Evolutionary conservation across 2,888 invertebrate genomes (phyloP).

Genomic region (Stegana nigrithorax): DNA sequence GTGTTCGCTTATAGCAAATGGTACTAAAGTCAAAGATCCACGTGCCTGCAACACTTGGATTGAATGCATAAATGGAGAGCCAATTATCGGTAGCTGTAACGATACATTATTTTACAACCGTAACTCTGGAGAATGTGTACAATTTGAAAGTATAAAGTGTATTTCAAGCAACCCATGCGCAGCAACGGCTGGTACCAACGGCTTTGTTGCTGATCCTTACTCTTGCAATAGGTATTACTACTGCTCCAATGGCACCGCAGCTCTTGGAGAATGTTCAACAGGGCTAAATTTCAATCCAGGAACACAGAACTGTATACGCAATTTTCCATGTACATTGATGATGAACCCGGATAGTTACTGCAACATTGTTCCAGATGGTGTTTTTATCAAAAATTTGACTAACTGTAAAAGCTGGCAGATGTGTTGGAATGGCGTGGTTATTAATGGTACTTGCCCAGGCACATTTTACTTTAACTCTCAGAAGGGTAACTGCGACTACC

Average conservation of each 20-base stretch:
- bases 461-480: slow-evolving; percentile 49
- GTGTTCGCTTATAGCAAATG: slow-evolving; percentile 48
- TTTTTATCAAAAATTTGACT: slow-evolving; percentile 45
- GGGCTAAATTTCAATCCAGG: slow-evolving; percentile 53
- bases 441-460: slow-evolving; percentile 50
- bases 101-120: slow-evolving; percentile 50
- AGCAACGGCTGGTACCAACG: slow-evolving; percentile 30
- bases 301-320: slow-evolving; percentile 48
- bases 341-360: slow-evolving; percentile 53
- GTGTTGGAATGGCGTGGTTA: slow-evolving; percentile 45
- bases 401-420: slow-evolving; percentile 52
- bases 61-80: slow-evolving; percentile 47
- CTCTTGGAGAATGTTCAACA: slow-evolving; percentile 42
- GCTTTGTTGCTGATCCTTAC: slow-evolving; percentile 56
- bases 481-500: slow-evolving; percentile 48
- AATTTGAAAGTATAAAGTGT: slow-evolving; percentile 41
- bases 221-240: slow-evolving; percentile 61
- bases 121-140: slow-evolving; percentile 42
- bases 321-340: slow-evolving; percentile 43
- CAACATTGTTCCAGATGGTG: slow-evolving; percentile 59
- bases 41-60: slow-evolving; percentile 54
- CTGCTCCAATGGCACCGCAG: slow-evolving; percentile 46
- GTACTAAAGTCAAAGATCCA: slow-evolving; percentile 61
- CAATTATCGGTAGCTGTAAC: slow-evolving; percentile 48
- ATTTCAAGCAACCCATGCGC: slow-evolving; percentile 59